phyloP scores from a whole-genome alignment of 2,888 invertebrate genomes.

The Rhyacophila evoluta region DNA sequence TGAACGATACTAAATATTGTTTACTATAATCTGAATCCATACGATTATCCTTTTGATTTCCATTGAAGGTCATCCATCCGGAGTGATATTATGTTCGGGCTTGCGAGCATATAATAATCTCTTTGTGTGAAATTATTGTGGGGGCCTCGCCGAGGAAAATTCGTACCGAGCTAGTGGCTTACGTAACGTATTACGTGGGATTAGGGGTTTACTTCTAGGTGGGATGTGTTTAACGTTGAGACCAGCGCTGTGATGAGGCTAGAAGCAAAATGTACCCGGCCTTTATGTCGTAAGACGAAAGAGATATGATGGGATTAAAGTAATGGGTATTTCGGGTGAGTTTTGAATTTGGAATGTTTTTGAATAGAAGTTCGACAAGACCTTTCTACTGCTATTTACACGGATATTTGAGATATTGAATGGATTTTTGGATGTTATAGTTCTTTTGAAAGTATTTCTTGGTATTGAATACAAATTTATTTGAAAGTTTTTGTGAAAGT shows the following conservation, averaged over 20 bases:
- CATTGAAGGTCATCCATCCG: background rate
- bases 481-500: no score
- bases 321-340: background rate
- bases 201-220: conserved; percentile 31
- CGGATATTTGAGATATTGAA: no score
- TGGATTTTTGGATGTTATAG: no score
- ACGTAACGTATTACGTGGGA: conserved; percentile 40
- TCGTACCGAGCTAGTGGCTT: conserved; percentile 33
- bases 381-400: no score
- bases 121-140: background rate
- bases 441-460: no score
- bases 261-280: background rate
- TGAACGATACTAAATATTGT: background rate
- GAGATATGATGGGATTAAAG: background rate
- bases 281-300: background rate
- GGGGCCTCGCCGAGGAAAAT: background rate
- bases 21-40: background rate
- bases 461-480: no score
- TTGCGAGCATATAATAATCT: background rate
- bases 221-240: conserved; percentile 25
- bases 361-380: no score
- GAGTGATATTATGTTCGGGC: background rate
- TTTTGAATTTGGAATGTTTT: background rate
- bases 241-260: background rate
- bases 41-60: background rate